phyloP scores from a whole-genome alignment of 2,888 invertebrate species.

The Spicauda simplicius region DNA sequence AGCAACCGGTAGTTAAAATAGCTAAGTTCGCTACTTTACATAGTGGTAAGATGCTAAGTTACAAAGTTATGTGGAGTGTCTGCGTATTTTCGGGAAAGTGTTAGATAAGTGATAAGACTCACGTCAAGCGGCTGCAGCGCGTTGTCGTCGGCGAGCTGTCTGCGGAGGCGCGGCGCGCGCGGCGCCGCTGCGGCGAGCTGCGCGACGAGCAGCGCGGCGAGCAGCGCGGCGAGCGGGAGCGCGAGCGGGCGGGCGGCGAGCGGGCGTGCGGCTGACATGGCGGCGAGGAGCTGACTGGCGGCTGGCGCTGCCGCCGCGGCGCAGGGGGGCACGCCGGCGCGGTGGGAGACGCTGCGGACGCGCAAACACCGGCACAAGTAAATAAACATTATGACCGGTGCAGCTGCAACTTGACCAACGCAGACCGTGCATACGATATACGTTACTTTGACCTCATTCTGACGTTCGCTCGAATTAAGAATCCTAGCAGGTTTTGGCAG shows the following conservation, averaged over 20 bases:
- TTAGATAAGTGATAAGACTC: constrained; percentile 39
- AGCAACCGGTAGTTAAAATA: neutral
- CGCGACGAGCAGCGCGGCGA: constrained; percentile 47
- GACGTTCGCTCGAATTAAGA: neutral
- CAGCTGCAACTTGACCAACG: neutral
- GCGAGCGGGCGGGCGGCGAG: constrained; percentile 44
- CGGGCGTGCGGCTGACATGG: constrained; percentile 39
- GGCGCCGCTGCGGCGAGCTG: constrained; percentile 44
- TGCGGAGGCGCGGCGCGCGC: constrained; percentile 52
- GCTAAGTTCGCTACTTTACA: no score
- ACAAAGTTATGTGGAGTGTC: neutral
- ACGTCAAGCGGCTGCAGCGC: constrained; percentile 75
- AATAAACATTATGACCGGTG: neutral
- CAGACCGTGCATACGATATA: neutral
- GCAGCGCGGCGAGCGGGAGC: constrained; percentile 48
- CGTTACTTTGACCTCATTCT: neutral
- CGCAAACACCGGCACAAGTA: neutral
- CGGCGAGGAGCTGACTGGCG: constrained; percentile 40
- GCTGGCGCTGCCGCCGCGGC: neutral
- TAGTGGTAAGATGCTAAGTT: no score
- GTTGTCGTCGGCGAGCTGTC: constrained; percentile 73
- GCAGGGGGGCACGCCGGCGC: neutral
- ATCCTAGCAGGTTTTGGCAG: neutral
- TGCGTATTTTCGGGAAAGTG: neutral
- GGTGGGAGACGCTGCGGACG: neutral